These are phyloP conservation scores for Lethocerus indicus DNA, from an alignment of 1,140 invertebrate species.

Conservation along the genomic window DNA sequence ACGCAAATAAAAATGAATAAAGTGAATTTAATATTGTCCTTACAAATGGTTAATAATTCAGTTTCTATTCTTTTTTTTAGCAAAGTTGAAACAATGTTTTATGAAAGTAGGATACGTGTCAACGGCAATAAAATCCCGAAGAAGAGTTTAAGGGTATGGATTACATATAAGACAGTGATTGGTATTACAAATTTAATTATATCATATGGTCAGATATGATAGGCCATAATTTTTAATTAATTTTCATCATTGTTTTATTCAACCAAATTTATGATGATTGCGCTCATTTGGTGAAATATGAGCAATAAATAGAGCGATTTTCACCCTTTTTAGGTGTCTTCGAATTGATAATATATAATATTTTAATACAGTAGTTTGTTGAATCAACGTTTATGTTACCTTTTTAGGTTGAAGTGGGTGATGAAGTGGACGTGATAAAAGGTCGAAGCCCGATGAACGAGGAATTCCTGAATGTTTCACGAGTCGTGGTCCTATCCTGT, in stretches of 20 bases:
- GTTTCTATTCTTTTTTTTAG: constrained; percentile 23
- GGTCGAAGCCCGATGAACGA: constrained; percentile 35
- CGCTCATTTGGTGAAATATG: background rate
- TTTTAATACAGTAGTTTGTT: background rate
- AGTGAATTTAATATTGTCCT: constrained; percentile 1
- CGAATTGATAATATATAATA: background rate
- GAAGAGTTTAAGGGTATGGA: constrained; percentile 36
- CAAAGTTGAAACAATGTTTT: constrained; percentile 45
- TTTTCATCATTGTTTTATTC: background rate
- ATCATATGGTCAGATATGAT: background rate
- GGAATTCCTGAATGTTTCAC: constrained; percentile 36
- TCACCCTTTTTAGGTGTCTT: background rate
- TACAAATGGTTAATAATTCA: constrained; percentile 1
- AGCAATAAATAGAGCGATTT: background rate
- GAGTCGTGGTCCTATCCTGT: constrained; percentile 35
- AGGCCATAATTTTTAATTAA: background rate
- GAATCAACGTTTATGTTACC: background rate
- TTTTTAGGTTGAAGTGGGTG: constrained; percentile 22
- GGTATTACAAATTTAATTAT: background rate
- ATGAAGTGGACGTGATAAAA: constrained; percentile 47
- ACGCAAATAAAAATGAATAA: background rate
- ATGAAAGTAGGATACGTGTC: constrained; percentile 43
- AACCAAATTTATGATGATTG: background rate
- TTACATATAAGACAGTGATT: background rate
- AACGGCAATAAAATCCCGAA: constrained; percentile 46